Base-by-base conservation (phyloP, 2,888 invertebrate species). In the Microchrysa polita region DNA sequence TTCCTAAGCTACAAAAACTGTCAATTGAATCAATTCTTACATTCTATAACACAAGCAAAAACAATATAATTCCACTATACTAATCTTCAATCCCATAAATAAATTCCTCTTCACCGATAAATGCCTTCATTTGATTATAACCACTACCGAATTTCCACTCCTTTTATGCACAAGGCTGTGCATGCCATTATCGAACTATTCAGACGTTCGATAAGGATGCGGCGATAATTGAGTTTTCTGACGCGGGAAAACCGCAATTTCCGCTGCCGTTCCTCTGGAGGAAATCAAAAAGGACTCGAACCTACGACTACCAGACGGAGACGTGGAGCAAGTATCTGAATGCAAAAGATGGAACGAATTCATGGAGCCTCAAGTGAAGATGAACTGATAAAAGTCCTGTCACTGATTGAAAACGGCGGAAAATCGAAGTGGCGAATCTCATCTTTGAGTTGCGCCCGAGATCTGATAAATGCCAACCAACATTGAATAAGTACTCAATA, bases 241-340 rank as follows among this genome's bases (percentile, higher is more conserved):
- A 69, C 67, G 55, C 57, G 73, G 61, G 69, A 61, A 75, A 75
- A 75, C 75, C 75, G 73, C 75, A 75, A 75, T 75, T 73, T 75
- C 75, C 75, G 73, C 55, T 75, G 69, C 69, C 52, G 72, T 61
- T 40, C 69, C 55, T 73, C 34, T 20, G 73, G 53, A 69, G 73
- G 75, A 75, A 73, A 75, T 75, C 75, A 69, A 75, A 48, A 60
- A 74, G 60, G 48, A 53, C 40, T 34, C 40, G 14, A 27, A 40
- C 4, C 52, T 5, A 52, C 52, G 16, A 52, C 27, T 40, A 53
- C 34, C 23, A 34, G 40, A 69, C 55, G n/a, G 16, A 20, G 55
- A 34, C 16, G 42, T 16, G 42, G 18, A 69, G 20, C 52, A 53
- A 67, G 48, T 23, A 14, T n/a, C n/a, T n/a, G n/a, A n/a, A n/a